These are phyloP conservation scores for Hyperoplus lanceolatus DNA, from an alignment of 2,797 vertebrate genomes.

Conservation along the genomic window DNA sequence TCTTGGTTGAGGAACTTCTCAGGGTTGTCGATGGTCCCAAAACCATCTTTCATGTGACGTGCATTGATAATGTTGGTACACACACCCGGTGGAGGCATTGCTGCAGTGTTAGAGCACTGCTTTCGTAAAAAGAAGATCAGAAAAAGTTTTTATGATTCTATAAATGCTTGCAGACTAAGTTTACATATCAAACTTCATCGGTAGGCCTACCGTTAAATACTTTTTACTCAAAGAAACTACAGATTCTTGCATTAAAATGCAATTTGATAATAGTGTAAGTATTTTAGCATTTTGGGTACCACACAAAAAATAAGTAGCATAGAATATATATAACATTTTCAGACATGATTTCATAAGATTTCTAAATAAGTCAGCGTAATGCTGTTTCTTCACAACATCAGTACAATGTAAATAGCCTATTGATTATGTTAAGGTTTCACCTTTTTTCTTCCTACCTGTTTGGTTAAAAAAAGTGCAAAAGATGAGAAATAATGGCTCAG, in stretches of 20 bases:
- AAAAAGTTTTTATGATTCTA: too few species aligned
- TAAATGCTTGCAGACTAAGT: too few species aligned
- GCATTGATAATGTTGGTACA: slow-evolving; percentile 77
- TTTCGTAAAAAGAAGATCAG: not conserved
- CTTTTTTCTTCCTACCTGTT: not conserved
- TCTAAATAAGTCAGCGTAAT: not conserved
- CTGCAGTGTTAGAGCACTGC: slow-evolving; percentile 16
- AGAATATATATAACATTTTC: too few species aligned
- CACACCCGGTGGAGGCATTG: slow-evolving; percentile 77
- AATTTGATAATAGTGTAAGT: too few species aligned
- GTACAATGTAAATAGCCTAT: not conserved
- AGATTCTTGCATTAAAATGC: not conserved
- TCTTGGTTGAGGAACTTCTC: slow-evolving; percentile 76
- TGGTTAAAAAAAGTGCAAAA: not conserved
- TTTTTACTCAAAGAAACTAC: not conserved
- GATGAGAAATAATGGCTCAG: not conserved
- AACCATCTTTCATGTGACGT: slow-evolving; percentile 64
- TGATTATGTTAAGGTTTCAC: not conserved
- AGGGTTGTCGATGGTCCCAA: slow-evolving; percentile 70
- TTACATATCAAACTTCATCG: too few species aligned
- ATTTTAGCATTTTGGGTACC: too few species aligned
- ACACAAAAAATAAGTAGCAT: too few species aligned
- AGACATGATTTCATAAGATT: not conserved
- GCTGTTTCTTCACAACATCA: not conserved
- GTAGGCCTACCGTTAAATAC: not conserved